A percentile compares a stretch with the other conserved stretches of the same genome.
Evolutionary conservation across 2,113 vertebrate genomes (phyloP).

Genomic region (Prolemur simus): DNA sequence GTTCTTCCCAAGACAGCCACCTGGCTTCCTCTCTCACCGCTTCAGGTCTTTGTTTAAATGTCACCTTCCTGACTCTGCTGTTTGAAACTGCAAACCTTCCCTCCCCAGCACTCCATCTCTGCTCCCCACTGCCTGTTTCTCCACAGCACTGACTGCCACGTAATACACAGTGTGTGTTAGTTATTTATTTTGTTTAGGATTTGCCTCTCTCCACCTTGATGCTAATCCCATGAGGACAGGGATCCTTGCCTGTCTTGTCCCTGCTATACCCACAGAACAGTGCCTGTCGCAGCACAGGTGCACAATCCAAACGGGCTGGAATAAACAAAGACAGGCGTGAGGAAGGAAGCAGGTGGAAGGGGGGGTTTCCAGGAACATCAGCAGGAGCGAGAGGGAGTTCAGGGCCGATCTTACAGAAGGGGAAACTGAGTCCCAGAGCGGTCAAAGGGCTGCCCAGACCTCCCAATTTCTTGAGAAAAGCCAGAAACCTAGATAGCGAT

Average conservation of each 20-base stretch:
- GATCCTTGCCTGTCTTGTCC: neutral
- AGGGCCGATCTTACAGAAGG: neutral
- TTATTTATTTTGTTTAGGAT: neutral
- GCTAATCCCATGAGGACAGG: neutral
- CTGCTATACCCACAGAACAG: neutral
- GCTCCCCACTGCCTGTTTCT: neutral
- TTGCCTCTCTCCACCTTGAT: neutral
- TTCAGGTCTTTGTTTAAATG: neutral
- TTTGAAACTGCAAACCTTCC: neutral
- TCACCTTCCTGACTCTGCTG: neutral
- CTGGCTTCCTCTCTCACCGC: neutral
- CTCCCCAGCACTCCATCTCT: fast-evolving
- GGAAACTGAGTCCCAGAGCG: neutral
- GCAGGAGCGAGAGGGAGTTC: fast-evolving
- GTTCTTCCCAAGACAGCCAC: neutral
- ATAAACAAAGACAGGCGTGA: neutral
- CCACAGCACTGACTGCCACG: neutral
- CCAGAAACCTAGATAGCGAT: neutral
- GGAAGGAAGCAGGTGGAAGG: fast-evolving
- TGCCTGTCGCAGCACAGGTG: fast-evolving
- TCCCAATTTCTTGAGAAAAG: neutral
- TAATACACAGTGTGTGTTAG: neutral
- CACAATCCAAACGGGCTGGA: fast-evolving
- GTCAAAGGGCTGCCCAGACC: neutral
- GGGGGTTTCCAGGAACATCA: neutral